These are phyloP conservation scores for Vanessa cardui DNA, from an alignment of 2,888 invertebrate species.

Conservation along the genomic window DNA sequence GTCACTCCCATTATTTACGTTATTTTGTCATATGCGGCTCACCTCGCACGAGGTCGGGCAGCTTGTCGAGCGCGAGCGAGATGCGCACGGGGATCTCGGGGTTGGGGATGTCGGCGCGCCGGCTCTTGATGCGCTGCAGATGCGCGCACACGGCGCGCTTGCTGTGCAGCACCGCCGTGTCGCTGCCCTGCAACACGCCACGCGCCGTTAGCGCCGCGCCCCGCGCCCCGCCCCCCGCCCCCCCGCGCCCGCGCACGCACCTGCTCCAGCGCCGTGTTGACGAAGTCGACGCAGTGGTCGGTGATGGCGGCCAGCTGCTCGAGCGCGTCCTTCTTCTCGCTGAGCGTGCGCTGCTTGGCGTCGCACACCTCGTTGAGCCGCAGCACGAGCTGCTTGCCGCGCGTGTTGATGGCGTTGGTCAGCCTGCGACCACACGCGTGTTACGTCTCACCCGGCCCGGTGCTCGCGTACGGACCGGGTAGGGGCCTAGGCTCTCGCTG, in stretches of 20 bases:
- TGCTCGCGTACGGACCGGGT: too few species aligned
- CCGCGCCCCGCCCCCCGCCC: too few species aligned
- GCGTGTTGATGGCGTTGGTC: conserved; percentile 91
- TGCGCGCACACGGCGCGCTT: conserved; percentile 90
- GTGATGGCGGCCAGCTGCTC: conserved; percentile 92
- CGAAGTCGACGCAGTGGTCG: conserved; percentile 94
- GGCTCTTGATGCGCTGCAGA: conserved; percentile 90
- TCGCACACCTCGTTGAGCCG: conserved; percentile 90
- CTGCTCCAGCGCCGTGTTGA: conserved; percentile 88
- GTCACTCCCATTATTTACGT: too few species aligned
- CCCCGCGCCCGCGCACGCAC: background rate
- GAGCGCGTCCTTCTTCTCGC: conserved; percentile 92
- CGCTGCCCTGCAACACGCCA: conserved; percentile 82
- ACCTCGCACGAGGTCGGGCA: conserved; percentile 91
- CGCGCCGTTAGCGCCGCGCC: background rate
- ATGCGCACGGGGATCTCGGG: conserved; percentile 94
- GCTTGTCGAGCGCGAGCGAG: conserved; percentile 90
- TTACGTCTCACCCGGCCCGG: too few species aligned
- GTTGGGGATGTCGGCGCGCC: conserved; percentile 93
- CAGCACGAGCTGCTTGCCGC: conserved; percentile 91
- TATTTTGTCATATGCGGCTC: too few species aligned
- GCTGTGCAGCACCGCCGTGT: conserved; percentile 91
- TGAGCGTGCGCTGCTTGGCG: conserved; percentile 88
- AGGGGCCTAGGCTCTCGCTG: too few species aligned
- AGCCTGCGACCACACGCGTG: conserved; percentile 70